Evolutionary conservation across 2,888 invertebrate species (phyloP).

Genomic region (Spodoptera picta): DNA sequence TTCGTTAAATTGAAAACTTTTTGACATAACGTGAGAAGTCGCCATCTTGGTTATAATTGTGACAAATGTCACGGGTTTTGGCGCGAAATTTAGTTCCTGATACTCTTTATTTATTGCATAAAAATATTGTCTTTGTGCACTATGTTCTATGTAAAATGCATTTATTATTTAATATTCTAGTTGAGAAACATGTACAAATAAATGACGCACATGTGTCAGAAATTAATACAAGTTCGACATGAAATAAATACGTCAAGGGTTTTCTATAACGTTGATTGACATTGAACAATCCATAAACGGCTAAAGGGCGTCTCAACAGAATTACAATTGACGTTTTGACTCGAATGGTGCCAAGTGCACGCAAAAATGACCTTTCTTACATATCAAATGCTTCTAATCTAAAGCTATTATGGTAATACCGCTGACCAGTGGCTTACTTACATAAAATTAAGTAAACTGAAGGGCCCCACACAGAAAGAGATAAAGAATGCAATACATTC

Average conservation of each 20-base stretch:
- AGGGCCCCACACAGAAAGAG: slow-evolving; percentile 11
- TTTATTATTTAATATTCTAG: slow-evolving; percentile 9
- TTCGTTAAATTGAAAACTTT: slow-evolving; percentile 24
- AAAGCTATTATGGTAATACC: slow-evolving; percentile 17
- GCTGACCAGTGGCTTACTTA: slow-evolving; percentile 7
- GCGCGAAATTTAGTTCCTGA: slow-evolving; percentile 33
- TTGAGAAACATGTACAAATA: slow-evolving; percentile 9
- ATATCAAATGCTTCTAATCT: slow-evolving; percentile 26
- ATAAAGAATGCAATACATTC: slow-evolving; percentile 21
- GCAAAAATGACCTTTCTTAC: slow-evolving; percentile 10
- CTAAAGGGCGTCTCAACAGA: slow-evolving; percentile 6
- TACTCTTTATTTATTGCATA: slow-evolving; percentile 9
- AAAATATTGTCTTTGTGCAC: slow-evolving; percentile 7
- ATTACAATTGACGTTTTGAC: slow-evolving; percentile 11
- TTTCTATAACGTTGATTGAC: neutral
- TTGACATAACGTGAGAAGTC: slow-evolving; percentile 48
- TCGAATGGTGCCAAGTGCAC: slow-evolving; percentile 24
- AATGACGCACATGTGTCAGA: slow-evolving; percentile 14
- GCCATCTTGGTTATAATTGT: slow-evolving; percentile 29
- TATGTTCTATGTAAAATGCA: slow-evolving; percentile 4
- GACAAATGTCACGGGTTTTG: slow-evolving; percentile 35
- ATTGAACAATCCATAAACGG: neutral
- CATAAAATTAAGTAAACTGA: slow-evolving; percentile 23
- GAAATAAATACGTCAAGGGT: neutral
- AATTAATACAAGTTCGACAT: slow-evolving; percentile 4